phyloP scores from a whole-genome alignment of 1,140 invertebrate species.

The Caligus rogercresseyi region DNA sequence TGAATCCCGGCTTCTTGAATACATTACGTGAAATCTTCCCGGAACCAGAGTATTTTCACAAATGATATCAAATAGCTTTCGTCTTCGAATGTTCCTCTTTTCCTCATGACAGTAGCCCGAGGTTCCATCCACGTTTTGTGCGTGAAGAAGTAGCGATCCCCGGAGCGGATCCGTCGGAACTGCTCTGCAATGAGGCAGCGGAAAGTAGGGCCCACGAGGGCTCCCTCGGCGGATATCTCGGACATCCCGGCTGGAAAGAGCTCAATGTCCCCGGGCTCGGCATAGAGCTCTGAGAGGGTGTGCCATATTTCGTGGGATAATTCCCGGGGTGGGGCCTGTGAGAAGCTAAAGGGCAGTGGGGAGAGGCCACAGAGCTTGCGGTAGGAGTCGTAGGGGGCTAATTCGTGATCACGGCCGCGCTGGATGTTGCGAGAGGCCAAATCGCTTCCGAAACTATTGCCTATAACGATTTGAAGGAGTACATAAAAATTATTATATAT shows the following conservation, averaged over 20 bases:
- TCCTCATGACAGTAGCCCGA: background rate
- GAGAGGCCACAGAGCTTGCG: background rate
- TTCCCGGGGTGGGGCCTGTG: background rate
- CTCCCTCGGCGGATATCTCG: constrained; percentile 27
- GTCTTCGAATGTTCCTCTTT: background rate
- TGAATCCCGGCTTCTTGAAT: too few relatives aligned
- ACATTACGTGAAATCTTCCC: too few relatives aligned
- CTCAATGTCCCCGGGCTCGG: constrained; percentile 24
- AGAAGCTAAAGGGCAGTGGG: constrained; percentile 4
- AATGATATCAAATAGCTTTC: constrained; percentile 4
- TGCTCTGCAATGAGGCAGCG: constrained; percentile 31
- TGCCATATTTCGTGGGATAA: background rate
- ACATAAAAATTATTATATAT: too few relatives aligned
- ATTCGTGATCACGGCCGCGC: constrained; percentile 70
- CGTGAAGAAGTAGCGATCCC: constrained; percentile 11
- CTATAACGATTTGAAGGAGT: constrained; percentile 28
- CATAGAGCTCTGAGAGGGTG: background rate
- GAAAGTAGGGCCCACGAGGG: constrained; percentile 32
- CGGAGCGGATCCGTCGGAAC: constrained; percentile 1
- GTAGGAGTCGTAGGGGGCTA: constrained; percentile 76
- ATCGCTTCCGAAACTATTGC: constrained; percentile 40
- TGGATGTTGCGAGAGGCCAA: constrained; percentile 87
- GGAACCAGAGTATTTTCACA: constrained; percentile 17
- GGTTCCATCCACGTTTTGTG: constrained; percentile 3
- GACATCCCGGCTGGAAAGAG: constrained; percentile 27